Base-by-base conservation (phyloP, 2,797 vertebrate species). In the Enteromius treurensis region DNA sequence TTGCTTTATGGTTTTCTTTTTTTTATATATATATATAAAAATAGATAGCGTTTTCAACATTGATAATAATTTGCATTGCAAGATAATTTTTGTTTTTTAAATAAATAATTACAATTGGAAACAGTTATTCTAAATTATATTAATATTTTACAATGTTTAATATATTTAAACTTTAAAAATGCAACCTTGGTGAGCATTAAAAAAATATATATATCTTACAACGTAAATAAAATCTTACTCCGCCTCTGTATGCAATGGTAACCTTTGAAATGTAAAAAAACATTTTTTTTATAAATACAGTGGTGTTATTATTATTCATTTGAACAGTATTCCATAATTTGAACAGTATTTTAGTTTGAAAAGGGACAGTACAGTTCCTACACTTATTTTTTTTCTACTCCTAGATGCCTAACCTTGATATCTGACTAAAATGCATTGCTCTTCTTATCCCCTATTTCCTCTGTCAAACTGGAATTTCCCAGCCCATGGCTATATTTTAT, bases 381-480 rank as follows among this genome's bases (percentile, higher is more conserved):
- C 26, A 47, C 40, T 6, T 13, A 26, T 26, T 9, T 45, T 74
- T 74, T 32, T 37, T 6, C 0, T 45, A 19, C 8, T 45, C 53
- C 0, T 58, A 26, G 14, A 60, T 42, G 53, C 68, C 68, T 70
- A n/a, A 45, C 11, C 21, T 13, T 23, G 11, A 7, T 26, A 1
- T 79, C 21, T 55, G 64, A 26, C 21, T 69, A 65, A 79, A 79
- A 19, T 40, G n/a, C 47, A 53, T 71, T 13, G 15, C 23, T 67
- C 32, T 29, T 76, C 71, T 82, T 45, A 55, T 77, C 11, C 23
- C 15, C 42, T 77, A 58, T 58, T 76, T 77, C 40, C 62, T 69
- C 11, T 21, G 7, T 60, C 64, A 53, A 60, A 3, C 53, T 42
- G 69, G 34, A 80, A 67, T 80, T 51, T 75, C 67, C 70, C 47